These are phyloP conservation scores for Harlomillsia oculata DNA, from an alignment of 1,140 invertebrate genomes.

Conservation along the genomic window DNA sequence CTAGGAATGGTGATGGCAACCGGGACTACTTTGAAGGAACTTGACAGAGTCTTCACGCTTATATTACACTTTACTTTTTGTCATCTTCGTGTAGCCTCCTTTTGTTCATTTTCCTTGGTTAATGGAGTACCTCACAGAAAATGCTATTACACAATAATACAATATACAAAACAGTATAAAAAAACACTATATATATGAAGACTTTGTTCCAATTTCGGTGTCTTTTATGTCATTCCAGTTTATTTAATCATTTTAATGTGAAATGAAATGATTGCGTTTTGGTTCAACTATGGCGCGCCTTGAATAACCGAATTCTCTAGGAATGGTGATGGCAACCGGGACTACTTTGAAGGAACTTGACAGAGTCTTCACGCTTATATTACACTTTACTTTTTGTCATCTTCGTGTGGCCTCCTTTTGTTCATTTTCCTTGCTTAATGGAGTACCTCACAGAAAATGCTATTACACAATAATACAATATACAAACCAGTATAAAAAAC, in stretches of 20 bases:
- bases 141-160: no score
- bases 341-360: slow-evolving; percentile 7
- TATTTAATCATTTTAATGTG: no score
- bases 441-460: no score
- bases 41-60: no score
- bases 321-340: slow-evolving; percentile 23
- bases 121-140: no score
- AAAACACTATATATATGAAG: no score
- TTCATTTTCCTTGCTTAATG: background rate
- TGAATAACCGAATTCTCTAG: slow-evolving; percentile 29
- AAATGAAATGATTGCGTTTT: no score
- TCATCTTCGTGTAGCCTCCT: background rate
- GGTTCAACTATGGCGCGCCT: slow-evolving; percentile 34
- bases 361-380: background rate
- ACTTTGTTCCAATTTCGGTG: no score
- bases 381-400: background rate
- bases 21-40: slow-evolving; percentile 6
- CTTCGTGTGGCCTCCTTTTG: background rate
- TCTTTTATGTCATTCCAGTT: no score
- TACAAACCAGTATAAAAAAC: no score
- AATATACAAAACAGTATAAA: no score
- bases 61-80: slow-evolving; percentile 3
- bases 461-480: no score
- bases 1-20: slow-evolving; percentile 24
- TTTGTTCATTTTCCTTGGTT: background rate